These are phyloP conservation scores for Pharmacophagus antenor DNA, from an alignment of 2,888 invertebrate genomes.

Conservation along the genomic window DNA sequence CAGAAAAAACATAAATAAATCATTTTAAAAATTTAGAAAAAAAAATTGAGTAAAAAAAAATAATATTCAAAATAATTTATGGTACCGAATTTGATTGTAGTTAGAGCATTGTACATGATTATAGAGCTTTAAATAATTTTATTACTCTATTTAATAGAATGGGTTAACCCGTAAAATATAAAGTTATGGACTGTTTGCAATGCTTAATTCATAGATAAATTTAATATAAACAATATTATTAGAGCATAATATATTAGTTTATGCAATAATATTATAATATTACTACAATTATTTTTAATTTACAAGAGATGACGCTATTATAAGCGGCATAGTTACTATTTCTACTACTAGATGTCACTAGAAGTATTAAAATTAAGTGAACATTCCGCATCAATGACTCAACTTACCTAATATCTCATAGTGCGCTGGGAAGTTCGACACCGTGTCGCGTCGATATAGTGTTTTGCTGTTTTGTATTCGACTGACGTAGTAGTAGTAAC, in stretches of 20 bases:
- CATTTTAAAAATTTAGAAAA: no score
- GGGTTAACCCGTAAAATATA: no score
- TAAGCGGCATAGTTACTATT: conserved; percentile 8
- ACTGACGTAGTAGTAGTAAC: conserved; percentile 60
- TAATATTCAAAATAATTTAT: no score
- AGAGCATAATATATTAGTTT: not conserved
- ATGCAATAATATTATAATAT: not conserved
- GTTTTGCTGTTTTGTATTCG: conserved; percentile 64
- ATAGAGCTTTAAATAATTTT: no score
- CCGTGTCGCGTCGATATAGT: conserved; percentile 34
- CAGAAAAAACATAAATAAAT: no score
- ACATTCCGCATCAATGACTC: conserved; percentile 33
- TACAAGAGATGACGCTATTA: conserved; percentile 39
- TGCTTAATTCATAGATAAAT: no score
- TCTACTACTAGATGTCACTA: conserved; percentile 44
- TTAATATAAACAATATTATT: no score
- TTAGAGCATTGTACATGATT: no score
- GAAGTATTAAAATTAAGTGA: conserved; percentile 8
- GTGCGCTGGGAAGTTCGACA: conserved; percentile 14
- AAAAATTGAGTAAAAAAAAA: no score
- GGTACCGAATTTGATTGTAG: no score
- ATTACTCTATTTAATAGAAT: no score
- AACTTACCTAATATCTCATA: conserved; percentile 5
- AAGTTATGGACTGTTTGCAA: no score
- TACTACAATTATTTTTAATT: not conserved